Evolutionary conservation across 2,888 invertebrate species (phyloP).

Genomic region (Lypha dubia): DNA sequence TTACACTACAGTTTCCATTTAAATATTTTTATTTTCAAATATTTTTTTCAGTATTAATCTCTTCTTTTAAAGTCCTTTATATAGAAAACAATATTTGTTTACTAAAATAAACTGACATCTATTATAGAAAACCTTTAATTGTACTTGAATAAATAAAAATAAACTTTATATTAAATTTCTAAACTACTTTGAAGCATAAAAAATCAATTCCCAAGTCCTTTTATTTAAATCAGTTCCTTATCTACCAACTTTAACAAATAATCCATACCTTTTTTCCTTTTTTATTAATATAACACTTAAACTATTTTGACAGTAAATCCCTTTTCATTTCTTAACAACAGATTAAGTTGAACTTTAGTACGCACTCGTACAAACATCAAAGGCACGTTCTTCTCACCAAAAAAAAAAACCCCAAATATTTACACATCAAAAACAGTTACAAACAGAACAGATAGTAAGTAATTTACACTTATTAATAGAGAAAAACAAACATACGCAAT

Average conservation of each 20-base stretch:
- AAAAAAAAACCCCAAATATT: not conserved
- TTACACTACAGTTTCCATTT: too few species aligned
- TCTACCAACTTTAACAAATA: not conserved
- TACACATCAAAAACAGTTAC: slow-evolving; percentile 41
- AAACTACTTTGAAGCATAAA: too few species aligned
- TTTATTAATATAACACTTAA: slow-evolving; percentile 30
- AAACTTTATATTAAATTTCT: too few species aligned
- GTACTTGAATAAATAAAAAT: too few species aligned
- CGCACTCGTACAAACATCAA: not conserved
- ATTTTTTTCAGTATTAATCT: too few species aligned
- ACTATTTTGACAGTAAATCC: slow-evolving; percentile 39
- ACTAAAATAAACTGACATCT: too few species aligned
- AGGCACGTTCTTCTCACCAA: not conserved
- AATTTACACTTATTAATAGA: slow-evolving; percentile 50
- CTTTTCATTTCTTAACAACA: slow-evolving; percentile 66
- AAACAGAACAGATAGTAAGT: slow-evolving; percentile 27
- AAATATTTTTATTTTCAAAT: too few species aligned
- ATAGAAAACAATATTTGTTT: not conserved
- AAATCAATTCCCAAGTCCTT: not conserved
- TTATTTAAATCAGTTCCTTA: not conserved
- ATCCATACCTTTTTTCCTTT: slow-evolving; percentile 1
- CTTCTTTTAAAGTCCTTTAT: too few species aligned
- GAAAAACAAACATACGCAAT: slow-evolving; percentile 56
- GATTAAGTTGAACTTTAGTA: slow-evolving; percentile 26
- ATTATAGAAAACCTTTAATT: not conserved